A percentile compares a stretch with the other conserved stretches of the same genome.
Evolutionary conservation across 2,113 vertebrate species (phyloP).

Genomic region (Dendropsophus ebraccatus): DNA sequence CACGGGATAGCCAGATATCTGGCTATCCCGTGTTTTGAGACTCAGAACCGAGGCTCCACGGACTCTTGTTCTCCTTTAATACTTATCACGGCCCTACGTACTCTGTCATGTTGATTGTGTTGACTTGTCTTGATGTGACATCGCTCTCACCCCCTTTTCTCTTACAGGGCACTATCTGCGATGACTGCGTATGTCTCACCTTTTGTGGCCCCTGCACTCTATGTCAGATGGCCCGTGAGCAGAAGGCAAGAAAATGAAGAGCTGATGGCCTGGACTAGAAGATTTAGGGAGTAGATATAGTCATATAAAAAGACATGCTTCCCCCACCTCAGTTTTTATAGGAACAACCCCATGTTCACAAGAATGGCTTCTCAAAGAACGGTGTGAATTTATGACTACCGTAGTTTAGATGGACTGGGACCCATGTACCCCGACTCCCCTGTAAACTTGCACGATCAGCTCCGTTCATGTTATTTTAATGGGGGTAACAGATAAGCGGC

Average conservation of each 20-base stretch:
- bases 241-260: constrained; percentile 64
- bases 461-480: neutral
- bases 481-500: neutral
- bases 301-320: neutral
- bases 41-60: no score
- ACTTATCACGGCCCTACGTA: no score
- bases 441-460: neutral
- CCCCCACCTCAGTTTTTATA: neutral
- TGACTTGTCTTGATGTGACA: no score
- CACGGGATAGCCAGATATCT: no score
- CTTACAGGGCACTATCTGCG: constrained; percentile 64
- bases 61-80: no score
- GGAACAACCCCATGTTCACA: neutral
- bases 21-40: no score
- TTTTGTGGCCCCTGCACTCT: constrained; percentile 67
- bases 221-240: constrained; percentile 70
- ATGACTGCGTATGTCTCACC: constrained; percentile 67
- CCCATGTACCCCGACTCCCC: neutral
- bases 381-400: neutral
- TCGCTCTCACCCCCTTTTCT: neutral
- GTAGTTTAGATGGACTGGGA: no score
- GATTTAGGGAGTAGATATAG: neutral
- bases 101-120: no score
- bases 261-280: neutral
- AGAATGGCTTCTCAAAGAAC: neutral